These are phyloP conservation scores for Hyles lineata DNA, from an alignment of 2,888 invertebrate genomes.

Conservation along the genomic window DNA sequence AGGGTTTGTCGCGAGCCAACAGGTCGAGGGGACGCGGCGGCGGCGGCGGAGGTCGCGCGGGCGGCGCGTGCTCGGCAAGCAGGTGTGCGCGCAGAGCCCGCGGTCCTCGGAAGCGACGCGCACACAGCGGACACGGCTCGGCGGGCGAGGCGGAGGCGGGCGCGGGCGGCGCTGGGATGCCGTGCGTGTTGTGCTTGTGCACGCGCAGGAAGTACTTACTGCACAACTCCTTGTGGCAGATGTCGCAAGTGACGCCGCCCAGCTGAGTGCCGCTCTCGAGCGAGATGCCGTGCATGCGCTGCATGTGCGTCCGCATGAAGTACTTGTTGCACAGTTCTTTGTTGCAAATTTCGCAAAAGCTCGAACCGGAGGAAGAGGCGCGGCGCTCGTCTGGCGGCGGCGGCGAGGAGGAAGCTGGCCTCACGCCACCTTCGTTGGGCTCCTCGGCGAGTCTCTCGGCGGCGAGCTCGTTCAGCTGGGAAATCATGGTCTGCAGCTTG, in stretches of 20 bases:
- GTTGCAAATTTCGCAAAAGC: conserved; percentile 98
- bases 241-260: conserved; percentile 97
- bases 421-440: conserved; percentile 59
- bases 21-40: conserved; percentile 85
- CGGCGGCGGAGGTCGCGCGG: conserved; percentile 72
- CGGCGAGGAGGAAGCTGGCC: conserved; percentile 70
- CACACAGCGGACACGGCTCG: conserved; percentile 91
- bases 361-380: conserved; percentile 87
- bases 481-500: conserved; percentile 95
- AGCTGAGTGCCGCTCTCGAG: conserved; percentile 96
- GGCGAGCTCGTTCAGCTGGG: conserved; percentile 93
- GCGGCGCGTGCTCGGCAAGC: conserved; percentile 92
- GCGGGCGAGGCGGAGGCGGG: conserved; percentile 79
- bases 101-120: conserved; percentile 93
- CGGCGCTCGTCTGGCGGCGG: conserved; percentile 80
- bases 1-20: conserved; percentile 87
- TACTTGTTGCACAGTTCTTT: conserved; percentile 99
- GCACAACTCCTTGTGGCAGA: conserved; percentile 99
- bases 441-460: conserved; percentile 79
- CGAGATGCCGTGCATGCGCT: conserved; percentile 98
- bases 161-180: conserved; percentile 94
- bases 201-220: conserved; percentile 98
- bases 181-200: conserved; percentile 99
- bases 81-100: conserved; percentile 95
- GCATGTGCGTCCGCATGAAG: conserved; percentile 99